Conservation (phyloP, 2,113 vertebrate species). For the Proteles cristata region DNA sequence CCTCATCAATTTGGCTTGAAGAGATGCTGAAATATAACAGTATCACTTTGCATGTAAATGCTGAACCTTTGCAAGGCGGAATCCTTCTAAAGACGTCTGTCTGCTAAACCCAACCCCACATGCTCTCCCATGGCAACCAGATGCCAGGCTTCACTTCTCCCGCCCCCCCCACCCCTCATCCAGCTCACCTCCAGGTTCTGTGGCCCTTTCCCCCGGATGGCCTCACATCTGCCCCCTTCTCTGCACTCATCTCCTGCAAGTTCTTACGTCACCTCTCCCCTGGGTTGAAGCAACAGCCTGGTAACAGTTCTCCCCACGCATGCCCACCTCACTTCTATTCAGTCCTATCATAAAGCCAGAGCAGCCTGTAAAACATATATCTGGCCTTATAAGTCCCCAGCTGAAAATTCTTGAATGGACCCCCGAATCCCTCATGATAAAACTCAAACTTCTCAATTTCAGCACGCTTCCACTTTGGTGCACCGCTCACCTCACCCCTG, state of each 20-base stretch:
- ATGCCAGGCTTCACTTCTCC: not conserved
- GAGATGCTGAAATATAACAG: not conserved
- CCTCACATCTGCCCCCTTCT: not conserved
- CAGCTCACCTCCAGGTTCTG: not conserved
- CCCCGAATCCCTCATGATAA: not conserved
- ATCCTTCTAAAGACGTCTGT: not conserved
- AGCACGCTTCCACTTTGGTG: fast-evolving
- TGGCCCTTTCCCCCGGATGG: not conserved
- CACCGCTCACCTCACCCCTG: fast-evolving
- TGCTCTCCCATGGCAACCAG: not conserved
- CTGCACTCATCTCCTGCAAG: not conserved
- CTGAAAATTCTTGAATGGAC: not conserved
- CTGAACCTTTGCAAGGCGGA: not conserved
- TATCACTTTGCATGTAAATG: too few relatives aligned
- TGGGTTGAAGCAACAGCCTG: too few relatives aligned
- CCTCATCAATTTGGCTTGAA: not conserved
- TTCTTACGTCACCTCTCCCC: not conserved
- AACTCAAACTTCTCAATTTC: not conserved
- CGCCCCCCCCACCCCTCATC: too few relatives aligned
- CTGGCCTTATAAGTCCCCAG: not conserved
- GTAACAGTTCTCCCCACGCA: fast-evolving
- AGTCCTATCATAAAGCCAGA: not conserved
- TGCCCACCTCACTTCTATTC: too few relatives aligned
- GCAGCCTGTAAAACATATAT: not conserved
- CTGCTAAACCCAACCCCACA: not conserved